phyloP scores from a whole-genome alignment of 2,888 invertebrate genomes.

The Temnothorax rugatulus region DNA sequence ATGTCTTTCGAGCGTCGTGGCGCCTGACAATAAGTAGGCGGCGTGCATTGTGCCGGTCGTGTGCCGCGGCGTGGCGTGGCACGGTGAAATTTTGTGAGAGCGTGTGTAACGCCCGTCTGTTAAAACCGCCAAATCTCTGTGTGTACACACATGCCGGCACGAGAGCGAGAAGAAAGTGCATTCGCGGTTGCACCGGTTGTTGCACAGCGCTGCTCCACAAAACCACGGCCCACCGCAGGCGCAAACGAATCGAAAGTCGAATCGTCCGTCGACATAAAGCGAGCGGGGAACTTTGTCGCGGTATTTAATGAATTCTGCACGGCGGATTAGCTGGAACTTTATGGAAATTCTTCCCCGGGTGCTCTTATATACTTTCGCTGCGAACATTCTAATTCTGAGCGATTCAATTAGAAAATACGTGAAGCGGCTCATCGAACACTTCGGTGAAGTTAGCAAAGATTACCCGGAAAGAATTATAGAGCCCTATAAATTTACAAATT shows the following conservation, averaged over 20 bases:
- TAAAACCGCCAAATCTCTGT: constrained; percentile 71
- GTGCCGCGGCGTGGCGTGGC: constrained; percentile 47
- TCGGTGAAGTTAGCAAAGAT: not conserved
- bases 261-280: constrained; percentile 53
- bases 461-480: not conserved
- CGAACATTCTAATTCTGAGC: constrained; percentile 13
- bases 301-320: constrained; percentile 40
- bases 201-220: constrained; percentile 75
- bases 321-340: constrained; percentile 30
- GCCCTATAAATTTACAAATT: not conserved
- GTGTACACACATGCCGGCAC: constrained; percentile 69
- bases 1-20: constrained; percentile 61
- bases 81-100: constrained; percentile 73
- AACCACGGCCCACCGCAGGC: constrained; percentile 70
- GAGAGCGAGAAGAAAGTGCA: constrained; percentile 73
- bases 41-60: constrained; percentile 42
- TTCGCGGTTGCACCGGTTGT: constrained; percentile 75
- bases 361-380: not conserved
- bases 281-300: constrained; percentile 43
- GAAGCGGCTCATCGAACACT: not conserved
- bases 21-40: constrained; percentile 40
- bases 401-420: constrained; percentile 29
- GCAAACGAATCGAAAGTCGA: constrained; percentile 73
- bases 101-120: constrained; percentile 52
- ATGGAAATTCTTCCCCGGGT: constrained; percentile 22